Evolutionary conservation across 1,140 invertebrate species (phyloP).

Genomic region (Drosophila erecta): DNA sequence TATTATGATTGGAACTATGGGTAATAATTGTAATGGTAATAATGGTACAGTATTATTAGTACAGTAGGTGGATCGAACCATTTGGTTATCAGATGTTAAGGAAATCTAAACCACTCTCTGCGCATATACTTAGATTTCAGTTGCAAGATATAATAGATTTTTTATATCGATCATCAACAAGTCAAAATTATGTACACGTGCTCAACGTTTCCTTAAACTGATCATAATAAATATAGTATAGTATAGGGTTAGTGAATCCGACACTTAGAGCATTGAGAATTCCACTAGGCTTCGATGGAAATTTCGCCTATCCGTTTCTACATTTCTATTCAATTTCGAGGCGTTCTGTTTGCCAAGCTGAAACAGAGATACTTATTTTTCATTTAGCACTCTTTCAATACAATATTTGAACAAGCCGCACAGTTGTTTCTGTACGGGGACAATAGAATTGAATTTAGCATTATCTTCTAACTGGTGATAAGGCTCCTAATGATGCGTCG

Average conservation of each 20-base stretch:
- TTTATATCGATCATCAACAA: too few species aligned
- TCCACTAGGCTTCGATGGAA: slow-evolving; percentile 16
- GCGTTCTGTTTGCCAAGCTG: slow-evolving; percentile 71
- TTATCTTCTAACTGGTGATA: slow-evolving; percentile 64
- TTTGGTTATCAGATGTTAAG: background rate
- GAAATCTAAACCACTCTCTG: too few species aligned
- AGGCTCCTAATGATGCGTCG: slow-evolving; percentile 58
- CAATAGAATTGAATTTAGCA: slow-evolving; percentile 81
- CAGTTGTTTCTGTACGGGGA: slow-evolving; percentile 64
- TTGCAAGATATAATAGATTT: too few species aligned
- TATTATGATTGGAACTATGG: too few species aligned
- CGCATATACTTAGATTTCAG: too few species aligned
- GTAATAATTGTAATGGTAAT: too few species aligned
- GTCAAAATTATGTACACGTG: too few species aligned
- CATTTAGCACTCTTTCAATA: slow-evolving; percentile 81
- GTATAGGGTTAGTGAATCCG: slow-evolving; percentile 3
- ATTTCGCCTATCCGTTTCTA: slow-evolving; percentile 21
- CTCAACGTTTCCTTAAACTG: too few species aligned
- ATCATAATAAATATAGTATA: too few species aligned
- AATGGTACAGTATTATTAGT: too few species aligned
- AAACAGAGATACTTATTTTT: slow-evolving; percentile 72
- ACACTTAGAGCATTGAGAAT: slow-evolving; percentile 24
- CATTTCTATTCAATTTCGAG: slow-evolving; percentile 69
- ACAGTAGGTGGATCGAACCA: too few species aligned
- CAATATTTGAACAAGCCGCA: slow-evolving; percentile 79